These are phyloP conservation scores for Rhopalosiphum padi DNA, from an alignment of 1,140 invertebrate species.

Conservation along the genomic window DNA sequence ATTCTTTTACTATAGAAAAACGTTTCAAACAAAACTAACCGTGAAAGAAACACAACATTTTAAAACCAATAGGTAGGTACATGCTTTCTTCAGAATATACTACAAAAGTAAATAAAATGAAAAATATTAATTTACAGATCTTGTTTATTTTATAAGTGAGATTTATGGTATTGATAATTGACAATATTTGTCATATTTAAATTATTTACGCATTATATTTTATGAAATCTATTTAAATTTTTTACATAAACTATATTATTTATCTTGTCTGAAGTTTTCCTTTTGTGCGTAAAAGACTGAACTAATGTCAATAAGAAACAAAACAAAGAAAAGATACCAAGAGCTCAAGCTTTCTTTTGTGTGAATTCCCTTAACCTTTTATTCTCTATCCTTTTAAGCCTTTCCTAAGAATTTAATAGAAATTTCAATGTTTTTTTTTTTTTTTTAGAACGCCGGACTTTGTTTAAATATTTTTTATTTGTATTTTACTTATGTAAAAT, in stretches of 20 bases:
- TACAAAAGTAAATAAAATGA: not conserved
- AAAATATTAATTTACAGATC: not conserved
- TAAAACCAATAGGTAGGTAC: not conserved
- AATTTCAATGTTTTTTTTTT: not conserved
- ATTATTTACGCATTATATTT: not conserved
- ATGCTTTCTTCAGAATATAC: not conserved
- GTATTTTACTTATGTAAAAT: not conserved
- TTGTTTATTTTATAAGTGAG: not conserved
- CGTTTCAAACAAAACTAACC: not conserved
- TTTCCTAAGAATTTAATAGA: not conserved
- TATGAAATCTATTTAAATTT: not conserved
- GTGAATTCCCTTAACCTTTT: not conserved
- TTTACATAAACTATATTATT: slow-evolving; percentile 6
- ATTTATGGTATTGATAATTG: not conserved
- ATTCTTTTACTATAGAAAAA: not conserved
- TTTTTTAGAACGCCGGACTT: not conserved
- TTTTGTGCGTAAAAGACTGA: not conserved
- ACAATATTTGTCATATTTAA: not conserved
- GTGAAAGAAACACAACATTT: not conserved
- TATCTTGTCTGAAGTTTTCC: not conserved
- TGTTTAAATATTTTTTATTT: not conserved
- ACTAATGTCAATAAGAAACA: not conserved
- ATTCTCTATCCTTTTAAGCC: not conserved
- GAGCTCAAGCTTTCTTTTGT: not conserved
- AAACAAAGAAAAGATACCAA: not conserved